Evolutionary conservation across 2,113 vertebrate species (phyloP).

Genomic region (Plecotus auritus): DNA sequence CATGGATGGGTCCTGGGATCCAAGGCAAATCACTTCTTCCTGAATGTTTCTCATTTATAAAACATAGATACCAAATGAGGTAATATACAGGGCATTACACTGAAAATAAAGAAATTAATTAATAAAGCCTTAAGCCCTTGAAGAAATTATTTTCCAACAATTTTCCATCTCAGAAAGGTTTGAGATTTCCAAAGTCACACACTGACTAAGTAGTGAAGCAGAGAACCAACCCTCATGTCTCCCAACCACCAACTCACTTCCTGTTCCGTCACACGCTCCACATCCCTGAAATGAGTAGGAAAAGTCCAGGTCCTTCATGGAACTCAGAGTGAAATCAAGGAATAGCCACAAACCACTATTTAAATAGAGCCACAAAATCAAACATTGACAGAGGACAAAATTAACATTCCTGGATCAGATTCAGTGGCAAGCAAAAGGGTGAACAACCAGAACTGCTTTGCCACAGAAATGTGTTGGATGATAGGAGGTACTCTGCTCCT

Average conservation of each 20-base stretch:
- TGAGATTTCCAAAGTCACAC: background rate
- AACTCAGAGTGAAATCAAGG: conserved; percentile 54
- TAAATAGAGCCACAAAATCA: conserved; percentile 40
- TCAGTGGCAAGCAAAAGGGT: background rate
- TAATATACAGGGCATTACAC: background rate
- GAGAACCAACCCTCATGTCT: background rate
- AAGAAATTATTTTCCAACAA: background rate
- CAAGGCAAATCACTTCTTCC: background rate
- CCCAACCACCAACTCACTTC: background rate
- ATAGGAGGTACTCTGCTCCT: background rate
- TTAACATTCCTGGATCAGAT: conserved; percentile 46
- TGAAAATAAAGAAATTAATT: background rate
- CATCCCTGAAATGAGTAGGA: background rate
- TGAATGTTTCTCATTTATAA: background rate
- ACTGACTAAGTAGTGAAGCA: background rate
- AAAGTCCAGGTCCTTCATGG: background rate
- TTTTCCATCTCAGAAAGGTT: background rate
- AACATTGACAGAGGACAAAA: conserved; percentile 43
- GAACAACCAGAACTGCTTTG: background rate
- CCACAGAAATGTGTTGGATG: background rate
- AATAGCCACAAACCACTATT: conserved; percentile 65
- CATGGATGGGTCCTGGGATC: background rate
- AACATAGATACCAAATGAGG: background rate
- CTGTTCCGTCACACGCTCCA: background rate
- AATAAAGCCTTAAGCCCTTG: background rate